phyloP scores from a whole-genome alignment of 1,140 invertebrate species.

The Mya arenaria region DNA sequence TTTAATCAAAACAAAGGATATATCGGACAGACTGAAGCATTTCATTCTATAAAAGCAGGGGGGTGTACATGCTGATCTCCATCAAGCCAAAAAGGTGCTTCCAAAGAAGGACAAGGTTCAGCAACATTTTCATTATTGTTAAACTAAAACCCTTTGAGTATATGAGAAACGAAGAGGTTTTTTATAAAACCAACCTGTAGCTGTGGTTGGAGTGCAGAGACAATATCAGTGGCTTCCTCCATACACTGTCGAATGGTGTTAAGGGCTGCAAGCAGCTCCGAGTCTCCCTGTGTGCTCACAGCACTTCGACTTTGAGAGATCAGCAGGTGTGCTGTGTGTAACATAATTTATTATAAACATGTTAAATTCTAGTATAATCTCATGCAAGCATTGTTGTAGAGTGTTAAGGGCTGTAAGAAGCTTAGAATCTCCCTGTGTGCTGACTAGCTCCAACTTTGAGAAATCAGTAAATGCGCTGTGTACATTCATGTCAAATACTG shows the following conservation, averaged over 20 bases:
- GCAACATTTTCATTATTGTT: too few relatives aligned
- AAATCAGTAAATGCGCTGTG: slow-evolving; percentile 60
- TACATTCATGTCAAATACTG: too few relatives aligned
- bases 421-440: slow-evolving; percentile 62
- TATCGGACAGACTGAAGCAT: background rate
- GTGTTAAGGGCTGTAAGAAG: slow-evolving; percentile 66
- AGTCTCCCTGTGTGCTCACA: slow-evolving; percentile 59
- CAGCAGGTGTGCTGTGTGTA: slow-evolving; percentile 55
- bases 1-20: background rate
- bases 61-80: too few relatives aligned
- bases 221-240: slow-evolving; percentile 68
- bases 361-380: slow-evolving; percentile 45
- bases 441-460: slow-evolving; percentile 25
- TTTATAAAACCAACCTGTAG: slow-evolving; percentile 65
- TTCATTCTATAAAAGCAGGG: too few relatives aligned
- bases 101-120: too few relatives aligned
- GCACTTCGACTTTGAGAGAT: slow-evolving; percentile 44
- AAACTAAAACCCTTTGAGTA: too few relatives aligned
- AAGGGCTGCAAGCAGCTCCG: slow-evolving; percentile 63
- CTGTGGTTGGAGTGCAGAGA: slow-evolving; percentile 62
- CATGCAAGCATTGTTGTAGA: slow-evolving; percentile 64
- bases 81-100: too few relatives aligned
- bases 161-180: too few relatives aligned
- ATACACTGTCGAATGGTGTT: slow-evolving; percentile 68
- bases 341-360: too few relatives aligned